phyloP scores from a whole-genome alignment of 2,888 invertebrate genomes.

The Scelioninae gen. 1 region DNA sequence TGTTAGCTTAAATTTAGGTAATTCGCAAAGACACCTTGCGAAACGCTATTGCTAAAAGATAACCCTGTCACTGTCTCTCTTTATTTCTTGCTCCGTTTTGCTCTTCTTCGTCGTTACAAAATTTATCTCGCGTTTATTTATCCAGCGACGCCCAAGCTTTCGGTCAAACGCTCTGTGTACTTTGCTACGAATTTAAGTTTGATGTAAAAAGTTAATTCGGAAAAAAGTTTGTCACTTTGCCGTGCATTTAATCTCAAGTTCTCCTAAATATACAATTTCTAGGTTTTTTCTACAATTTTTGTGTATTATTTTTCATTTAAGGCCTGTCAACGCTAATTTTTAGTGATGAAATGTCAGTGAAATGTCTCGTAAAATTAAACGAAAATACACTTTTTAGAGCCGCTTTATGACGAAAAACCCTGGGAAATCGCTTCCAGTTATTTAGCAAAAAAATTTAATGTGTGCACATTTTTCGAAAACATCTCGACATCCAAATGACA shows the following conservation, averaged over 20 bases:
- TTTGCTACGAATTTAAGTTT: constrained; percentile 43
- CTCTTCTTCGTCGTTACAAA: constrained; percentile 29
- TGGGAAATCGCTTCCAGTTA: not conserved
- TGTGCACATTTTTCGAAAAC: not conserved
- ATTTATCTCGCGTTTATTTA: constrained; percentile 30
- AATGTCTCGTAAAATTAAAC: not conserved
- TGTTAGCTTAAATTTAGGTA: not conserved
- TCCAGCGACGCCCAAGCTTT: constrained; percentile 20
- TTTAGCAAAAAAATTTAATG: not conserved
- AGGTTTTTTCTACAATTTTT: not conserved
- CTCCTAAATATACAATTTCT: constrained; percentile 6
- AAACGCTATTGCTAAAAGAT: not conserved
- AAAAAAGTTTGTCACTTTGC: constrained; percentile 26
- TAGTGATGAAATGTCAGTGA: not conserved
- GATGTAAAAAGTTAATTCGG: constrained; percentile 38
- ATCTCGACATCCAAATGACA: no score
- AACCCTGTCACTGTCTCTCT: not conserved
- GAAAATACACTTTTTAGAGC: not conserved
- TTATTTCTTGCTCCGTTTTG: not conserved
- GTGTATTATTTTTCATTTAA: constrained; percentile 6
- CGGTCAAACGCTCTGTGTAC: constrained; percentile 37
- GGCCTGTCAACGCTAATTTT: not conserved
- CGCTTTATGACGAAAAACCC: not conserved
- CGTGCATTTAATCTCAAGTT: constrained; percentile 27
- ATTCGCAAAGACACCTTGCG: not conserved